Conservation (phyloP, 1,140 invertebrate species). For the Zaprionus tsacasi region DNA sequence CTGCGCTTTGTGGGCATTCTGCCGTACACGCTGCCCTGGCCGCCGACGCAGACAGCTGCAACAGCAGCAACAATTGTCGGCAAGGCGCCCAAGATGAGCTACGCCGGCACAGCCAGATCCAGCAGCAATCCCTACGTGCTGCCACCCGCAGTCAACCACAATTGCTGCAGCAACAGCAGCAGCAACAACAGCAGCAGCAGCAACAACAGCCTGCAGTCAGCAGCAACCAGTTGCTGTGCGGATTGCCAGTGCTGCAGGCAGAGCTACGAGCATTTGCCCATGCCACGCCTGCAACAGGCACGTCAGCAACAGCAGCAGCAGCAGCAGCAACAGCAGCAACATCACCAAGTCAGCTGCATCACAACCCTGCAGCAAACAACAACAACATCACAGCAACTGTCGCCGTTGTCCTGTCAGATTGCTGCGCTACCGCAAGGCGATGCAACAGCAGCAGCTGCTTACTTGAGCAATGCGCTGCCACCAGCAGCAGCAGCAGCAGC, state of each 20-base stretch:
- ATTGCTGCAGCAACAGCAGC: constrained; percentile 29
- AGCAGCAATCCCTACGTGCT: constrained; percentile 51
- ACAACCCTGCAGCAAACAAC: constrained; percentile 65
- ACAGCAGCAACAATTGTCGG: constrained; percentile 21
- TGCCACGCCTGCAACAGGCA: constrained; percentile 50
- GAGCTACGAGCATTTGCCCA: constrained; percentile 65
- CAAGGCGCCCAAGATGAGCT: constrained; percentile 58
- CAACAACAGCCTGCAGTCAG: background rate
- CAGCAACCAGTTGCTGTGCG: constrained; percentile 40
- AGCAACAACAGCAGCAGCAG: background rate
- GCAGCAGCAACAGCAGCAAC: constrained; percentile 17
- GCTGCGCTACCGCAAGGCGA: background rate
- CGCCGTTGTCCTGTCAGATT: constrained; percentile 37
- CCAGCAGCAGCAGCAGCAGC: background rate
- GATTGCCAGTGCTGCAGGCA: constrained; percentile 53
- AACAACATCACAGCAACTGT: constrained; percentile 57
- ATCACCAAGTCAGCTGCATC: constrained; percentile 54
- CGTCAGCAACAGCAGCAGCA: constrained; percentile 26
- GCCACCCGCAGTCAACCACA: constrained; percentile 22
- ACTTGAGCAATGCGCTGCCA: constrained; percentile 30
- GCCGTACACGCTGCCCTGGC: constrained; percentile 67
- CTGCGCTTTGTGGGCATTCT: constrained; percentile 68
- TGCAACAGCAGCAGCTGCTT: constrained; percentile 26
- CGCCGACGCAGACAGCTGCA: constrained; percentile 15
- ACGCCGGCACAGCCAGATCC: constrained; percentile 25